Percentiles rank a stretch among this genome's conserved stretches.
These are phyloP conservation scores for Prolemur simus DNA, from an alignment of 2,113 vertebrate genomes.

Conservation along the genomic window DNA sequence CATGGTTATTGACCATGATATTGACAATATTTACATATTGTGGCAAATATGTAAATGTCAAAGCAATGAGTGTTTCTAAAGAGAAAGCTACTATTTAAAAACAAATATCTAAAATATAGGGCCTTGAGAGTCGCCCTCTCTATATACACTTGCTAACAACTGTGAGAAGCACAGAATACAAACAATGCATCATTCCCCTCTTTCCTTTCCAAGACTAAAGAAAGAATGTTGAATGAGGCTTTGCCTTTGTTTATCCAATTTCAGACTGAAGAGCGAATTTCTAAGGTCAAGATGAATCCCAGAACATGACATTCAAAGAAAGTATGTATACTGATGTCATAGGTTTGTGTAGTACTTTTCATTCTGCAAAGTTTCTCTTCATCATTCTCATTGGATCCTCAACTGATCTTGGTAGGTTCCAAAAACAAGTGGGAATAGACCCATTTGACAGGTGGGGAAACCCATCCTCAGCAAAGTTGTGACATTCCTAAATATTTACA, in stretches of 20 bases:
- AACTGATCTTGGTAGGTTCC: background rate
- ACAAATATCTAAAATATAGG: constrained; percentile 65
- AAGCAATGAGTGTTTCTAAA: constrained; percentile 60
- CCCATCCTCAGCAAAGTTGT: background rate
- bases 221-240: background rate
- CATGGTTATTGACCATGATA: constrained; percentile 58
- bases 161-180: constrained; percentile 48
- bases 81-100: constrained; percentile 68
- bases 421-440: background rate
- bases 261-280: constrained; percentile 28
- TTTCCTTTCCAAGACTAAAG: constrained; percentile 41
- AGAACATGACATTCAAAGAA: background rate
- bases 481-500: background rate
- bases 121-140: constrained; percentile 51
- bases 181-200: background rate
- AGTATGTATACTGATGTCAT: background rate
- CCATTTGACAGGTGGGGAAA: background rate
- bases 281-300: background rate
- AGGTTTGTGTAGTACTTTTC: background rate
- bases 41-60: constrained; percentile 73
- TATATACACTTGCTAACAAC: constrained; percentile 56
- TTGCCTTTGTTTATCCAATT: constrained; percentile 46
- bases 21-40: background rate
- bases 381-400: background rate
- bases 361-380: background rate